Percentiles rank a stretch among this genome's conserved stretches.
Conservation (phyloP, 2,797 vertebrate genomes). For the Hylomyscus alleni region DNA sequence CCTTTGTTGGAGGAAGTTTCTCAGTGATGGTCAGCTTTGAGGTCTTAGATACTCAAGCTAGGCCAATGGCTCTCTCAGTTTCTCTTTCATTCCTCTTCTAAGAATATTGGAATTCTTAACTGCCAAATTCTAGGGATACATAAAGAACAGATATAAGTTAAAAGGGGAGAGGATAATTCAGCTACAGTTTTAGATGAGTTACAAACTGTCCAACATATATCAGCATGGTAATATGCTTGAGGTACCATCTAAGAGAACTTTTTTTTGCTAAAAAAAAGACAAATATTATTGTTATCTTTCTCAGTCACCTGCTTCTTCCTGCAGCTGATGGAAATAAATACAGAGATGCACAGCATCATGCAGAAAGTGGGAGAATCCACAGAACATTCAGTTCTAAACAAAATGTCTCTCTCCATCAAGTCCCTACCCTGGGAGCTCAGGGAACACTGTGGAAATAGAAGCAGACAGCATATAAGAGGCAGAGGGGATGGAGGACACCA, state of each 20-base stretch:
- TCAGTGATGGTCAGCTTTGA: too few species aligned
- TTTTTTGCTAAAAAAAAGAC: not conserved
- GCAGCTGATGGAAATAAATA: not conserved
- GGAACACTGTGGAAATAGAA: too few species aligned
- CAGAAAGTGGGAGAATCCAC: too few species aligned
- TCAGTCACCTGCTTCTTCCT: too few species aligned
- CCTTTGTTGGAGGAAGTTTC: not conserved
- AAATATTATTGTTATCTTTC: not conserved
- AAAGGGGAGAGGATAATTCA: not conserved
- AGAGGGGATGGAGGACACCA: not conserved
- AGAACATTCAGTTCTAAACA: not conserved
- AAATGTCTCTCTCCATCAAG: not conserved
- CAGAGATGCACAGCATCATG: not conserved
- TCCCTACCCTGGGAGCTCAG: not conserved
- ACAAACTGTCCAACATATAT: too few species aligned
- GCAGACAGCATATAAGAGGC: not conserved
- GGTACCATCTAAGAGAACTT: too few species aligned
- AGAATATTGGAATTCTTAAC: rapidly evolving
- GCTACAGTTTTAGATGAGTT: not conserved
- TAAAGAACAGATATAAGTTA: rapidly evolving
- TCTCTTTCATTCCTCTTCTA: not conserved
- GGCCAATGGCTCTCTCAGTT: too few species aligned
- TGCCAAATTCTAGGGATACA: too few species aligned
- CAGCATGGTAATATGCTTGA: not conserved
- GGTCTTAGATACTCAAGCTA: too few species aligned